A percentile compares a stretch with the other conserved stretches of the same genome.
Evolutionary conservation across 2,797 vertebrate genomes (phyloP).

Genomic region (Varecia variegata): DNA sequence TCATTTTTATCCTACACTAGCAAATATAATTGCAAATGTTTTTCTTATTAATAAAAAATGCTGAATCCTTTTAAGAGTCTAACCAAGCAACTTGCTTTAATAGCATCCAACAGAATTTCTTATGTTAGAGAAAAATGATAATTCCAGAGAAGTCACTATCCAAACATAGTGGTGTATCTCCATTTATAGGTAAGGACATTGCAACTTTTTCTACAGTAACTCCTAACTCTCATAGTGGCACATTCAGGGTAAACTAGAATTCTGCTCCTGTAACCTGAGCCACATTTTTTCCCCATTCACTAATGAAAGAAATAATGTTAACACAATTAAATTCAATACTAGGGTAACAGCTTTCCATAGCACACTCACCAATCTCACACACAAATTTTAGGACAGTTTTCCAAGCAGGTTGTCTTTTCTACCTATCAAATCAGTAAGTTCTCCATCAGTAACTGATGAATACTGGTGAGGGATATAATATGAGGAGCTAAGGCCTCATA

Average conservation of each 20-base stretch:
- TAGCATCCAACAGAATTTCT: background rate
- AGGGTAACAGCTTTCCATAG: background rate
- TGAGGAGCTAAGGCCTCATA: too few relatives aligned
- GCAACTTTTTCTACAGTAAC: background rate
- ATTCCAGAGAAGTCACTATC: background rate
- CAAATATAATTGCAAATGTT: constrained; percentile 36
- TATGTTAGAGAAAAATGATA: constrained; percentile 17
- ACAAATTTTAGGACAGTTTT: background rate
- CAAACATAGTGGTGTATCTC: background rate
- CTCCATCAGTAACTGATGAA: background rate
- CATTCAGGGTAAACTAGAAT: background rate
- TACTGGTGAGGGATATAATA: too few relatives aligned
- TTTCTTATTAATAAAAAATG: constrained; percentile 60
- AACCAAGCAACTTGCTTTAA: constrained; percentile 27
- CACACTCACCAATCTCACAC: background rate
- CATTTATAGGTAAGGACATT: background rate
- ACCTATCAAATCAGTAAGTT: background rate
- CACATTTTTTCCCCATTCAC: background rate
- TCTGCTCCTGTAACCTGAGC: background rate
- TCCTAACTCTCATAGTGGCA: background rate
- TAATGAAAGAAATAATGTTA: background rate
- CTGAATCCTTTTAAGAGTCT: constrained; percentile 21
- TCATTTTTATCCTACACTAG: constrained; percentile 30
- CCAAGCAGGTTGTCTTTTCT: background rate
- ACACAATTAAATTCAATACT: background rate